Evolutionary conservation across 2,888 invertebrate species (phyloP).

Genomic region (Hirtodrosophila cameraria): DNA sequence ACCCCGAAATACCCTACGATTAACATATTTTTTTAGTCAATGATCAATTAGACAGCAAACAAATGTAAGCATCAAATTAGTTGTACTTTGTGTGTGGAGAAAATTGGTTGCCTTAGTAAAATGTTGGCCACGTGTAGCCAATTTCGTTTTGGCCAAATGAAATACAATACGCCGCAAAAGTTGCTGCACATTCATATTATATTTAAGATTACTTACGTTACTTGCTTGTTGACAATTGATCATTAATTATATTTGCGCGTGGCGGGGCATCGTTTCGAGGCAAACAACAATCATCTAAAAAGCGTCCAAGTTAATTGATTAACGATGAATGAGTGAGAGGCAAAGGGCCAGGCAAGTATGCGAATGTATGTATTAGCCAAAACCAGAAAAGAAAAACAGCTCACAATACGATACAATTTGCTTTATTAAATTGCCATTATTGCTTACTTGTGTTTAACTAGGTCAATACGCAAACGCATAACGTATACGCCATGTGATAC

Average conservation of each 20-base stretch:
- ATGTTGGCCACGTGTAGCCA: slow-evolving; percentile 43
- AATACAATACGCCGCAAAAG: slow-evolving; percentile 42
- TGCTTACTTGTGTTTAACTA: slow-evolving; percentile 29
- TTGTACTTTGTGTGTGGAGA: neutral
- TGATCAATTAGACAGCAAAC: neutral
- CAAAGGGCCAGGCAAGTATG: neutral
- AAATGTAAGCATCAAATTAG: slow-evolving; percentile 17
- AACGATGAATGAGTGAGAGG: slow-evolving; percentile 39
- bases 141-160: slow-evolving; percentile 51
- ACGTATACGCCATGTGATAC: slow-evolving; percentile 35
- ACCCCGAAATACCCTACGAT: too few relatives aligned
- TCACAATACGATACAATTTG: slow-evolving; percentile 66
- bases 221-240: slow-evolving; percentile 67
- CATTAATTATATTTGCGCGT: slow-evolving; percentile 72
- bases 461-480: slow-evolving; percentile 41
- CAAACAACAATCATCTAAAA: slow-evolving; percentile 60
- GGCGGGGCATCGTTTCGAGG: slow-evolving; percentile 36
- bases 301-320: slow-evolving; percentile 70
- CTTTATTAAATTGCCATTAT: slow-evolving; percentile 70
- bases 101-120: slow-evolving; percentile 1
- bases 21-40: too few relatives aligned
- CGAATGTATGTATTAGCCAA: slow-evolving; percentile 27
- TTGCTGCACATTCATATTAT: slow-evolving; percentile 32
- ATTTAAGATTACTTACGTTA: slow-evolving; percentile 57
- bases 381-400: too few relatives aligned